These are phyloP conservation scores for Petrocephalus sullivani DNA, from an alignment of 2,797 vertebrate genomes.

Conservation along the genomic window DNA sequence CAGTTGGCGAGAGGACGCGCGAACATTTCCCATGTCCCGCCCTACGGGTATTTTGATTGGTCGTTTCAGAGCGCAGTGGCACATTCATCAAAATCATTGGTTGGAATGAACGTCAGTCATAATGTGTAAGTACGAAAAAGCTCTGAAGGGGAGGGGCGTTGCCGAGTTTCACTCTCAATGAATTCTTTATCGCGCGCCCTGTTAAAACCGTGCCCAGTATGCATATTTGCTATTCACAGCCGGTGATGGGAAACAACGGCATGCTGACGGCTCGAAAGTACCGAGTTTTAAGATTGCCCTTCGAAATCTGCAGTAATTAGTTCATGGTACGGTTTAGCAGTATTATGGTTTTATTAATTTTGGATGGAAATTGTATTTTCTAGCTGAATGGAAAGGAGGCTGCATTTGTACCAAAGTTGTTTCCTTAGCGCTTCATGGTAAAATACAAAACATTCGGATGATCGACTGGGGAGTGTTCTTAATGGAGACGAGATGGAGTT, in stretches of 20 bases:
- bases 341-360: not conserved
- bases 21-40: not conserved
- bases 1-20: not conserved
- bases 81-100: not conserved
- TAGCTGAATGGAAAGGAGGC: too few species aligned
- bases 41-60: constrained; percentile 19
- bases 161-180: not conserved
- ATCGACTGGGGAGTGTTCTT: too few species aligned
- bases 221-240: not conserved
- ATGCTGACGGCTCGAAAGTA: not conserved
- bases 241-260: not conserved
- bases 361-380: too few species aligned
- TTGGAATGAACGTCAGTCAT: not conserved
- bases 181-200: not conserved
- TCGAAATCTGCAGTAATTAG: not conserved
- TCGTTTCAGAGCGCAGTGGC: not conserved
- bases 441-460: too few species aligned
- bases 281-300: not conserved
- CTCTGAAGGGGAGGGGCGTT: not conserved
- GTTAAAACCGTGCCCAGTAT: not conserved
- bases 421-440: too few species aligned
- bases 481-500: too few species aligned
- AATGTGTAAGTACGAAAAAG: not conserved
- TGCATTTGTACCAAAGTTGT: too few species aligned
- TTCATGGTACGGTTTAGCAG: not conserved